These are phyloP conservation scores for Antrozous pallidus DNA, from an alignment of 2,797 vertebrate genomes.

Conservation along the genomic window DNA sequence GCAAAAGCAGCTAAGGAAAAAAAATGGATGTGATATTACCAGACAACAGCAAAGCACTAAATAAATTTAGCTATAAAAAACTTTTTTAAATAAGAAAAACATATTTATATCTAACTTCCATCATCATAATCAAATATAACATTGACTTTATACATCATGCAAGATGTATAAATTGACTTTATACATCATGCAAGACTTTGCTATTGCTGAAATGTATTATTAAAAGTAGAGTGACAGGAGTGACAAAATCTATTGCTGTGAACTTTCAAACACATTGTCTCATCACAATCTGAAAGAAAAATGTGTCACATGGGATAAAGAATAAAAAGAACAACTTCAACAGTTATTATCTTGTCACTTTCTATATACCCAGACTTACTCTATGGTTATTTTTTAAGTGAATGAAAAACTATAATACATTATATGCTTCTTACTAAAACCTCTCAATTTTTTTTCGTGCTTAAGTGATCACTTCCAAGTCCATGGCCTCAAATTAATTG, in stretches of 20 bases:
- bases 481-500: background rate
- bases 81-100: conserved; percentile 47
- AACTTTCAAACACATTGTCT: conserved; percentile 46
- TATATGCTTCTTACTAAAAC: conserved; percentile 2
- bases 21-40: conserved; percentile 7
- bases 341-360: conserved; percentile 73
- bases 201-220: conserved; percentile 52
- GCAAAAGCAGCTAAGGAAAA: conserved; percentile 24
- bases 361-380: conserved; percentile 26
- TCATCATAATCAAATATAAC: conserved; percentile 64
- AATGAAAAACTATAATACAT: conserved; percentile 32
- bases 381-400: conserved; percentile 24
- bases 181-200: conserved; percentile 46
- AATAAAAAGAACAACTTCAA: conserved; percentile 67
- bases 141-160: conserved; percentile 45
- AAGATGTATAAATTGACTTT: conserved; percentile 54
- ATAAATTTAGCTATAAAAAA: conserved; percentile 52
- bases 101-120: conserved; percentile 43
- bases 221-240: conserved; percentile 55
- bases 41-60: conserved; percentile 2
- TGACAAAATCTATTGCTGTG: conserved; percentile 67
- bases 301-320: conserved; percentile 53
- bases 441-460: background rate
- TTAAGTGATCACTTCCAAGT: background rate
- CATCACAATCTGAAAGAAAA: conserved; percentile 62